Evolutionary conservation across 2,888 invertebrate species (phyloP), one percentile per base, ranked within the genome.

Genomic region (Xiphydria camelus): DNA sequence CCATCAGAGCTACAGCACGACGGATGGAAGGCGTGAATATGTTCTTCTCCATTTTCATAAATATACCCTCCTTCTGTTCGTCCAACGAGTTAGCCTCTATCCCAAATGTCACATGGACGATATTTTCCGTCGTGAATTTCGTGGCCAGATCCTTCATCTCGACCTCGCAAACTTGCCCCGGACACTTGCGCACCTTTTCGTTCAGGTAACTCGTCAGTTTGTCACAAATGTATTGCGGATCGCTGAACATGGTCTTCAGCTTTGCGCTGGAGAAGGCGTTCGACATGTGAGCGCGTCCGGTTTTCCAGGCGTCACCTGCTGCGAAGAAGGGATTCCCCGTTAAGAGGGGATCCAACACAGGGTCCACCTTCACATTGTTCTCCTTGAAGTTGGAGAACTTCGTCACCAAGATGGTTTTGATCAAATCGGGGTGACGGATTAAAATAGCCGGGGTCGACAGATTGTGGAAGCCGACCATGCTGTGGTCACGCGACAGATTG

Each of bases 251-350:
- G 58, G 58, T 21, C 50, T 53, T 32, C 37, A 57, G 23, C 29
- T 43, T 44, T 19, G 31, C 45, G 17, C 41, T 33, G 2, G 53
- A 43, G 31, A 55, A 21, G 2, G 41, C 51, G 4, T 39, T 31
- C n/a, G 47, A 14, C 5, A 57, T 31, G 25, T 41, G 52, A 19
- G 37, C 33, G 2, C 58, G 41, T 3, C 40, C 31, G 0, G 4
- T 43, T 19, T 61, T 35, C 73, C 73, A 73, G 1, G 7, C 5
- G 0, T 64, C 57, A 1, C 64, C 70, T 0, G 9, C 4, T 2
- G 17, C 35, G 38, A 66, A 60, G 17, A 72, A 70, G 1, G 73
- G 70, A 57, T 71, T 68, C 9, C 48, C 41, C 0, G 50, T 10
- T 0, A 64, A 1, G 3, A 72, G 32, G 0, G 62, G 62, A 36